Base-by-base conservation (phyloP, 2,797 vertebrate species). In the Cheirogaleus major region DNA sequence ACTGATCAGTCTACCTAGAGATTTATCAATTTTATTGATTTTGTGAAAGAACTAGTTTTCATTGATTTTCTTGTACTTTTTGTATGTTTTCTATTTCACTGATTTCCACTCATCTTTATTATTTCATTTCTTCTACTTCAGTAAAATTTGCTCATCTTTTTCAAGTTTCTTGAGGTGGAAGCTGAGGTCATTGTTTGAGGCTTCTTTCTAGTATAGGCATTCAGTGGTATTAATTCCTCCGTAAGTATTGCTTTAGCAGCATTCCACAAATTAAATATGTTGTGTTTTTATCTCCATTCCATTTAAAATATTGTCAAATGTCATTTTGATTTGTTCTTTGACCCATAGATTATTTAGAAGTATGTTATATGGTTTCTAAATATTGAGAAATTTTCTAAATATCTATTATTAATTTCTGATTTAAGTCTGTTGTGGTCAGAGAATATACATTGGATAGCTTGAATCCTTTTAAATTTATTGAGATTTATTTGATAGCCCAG, bases 1-100 rank as follows among this genome's bases (percentile, higher is more conserved):
- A 13, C 50, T 57, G 8, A 61, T 57, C 25, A 65, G 14, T 63
- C 32, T 75, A 5, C 57, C 55, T 91, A 81, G 22, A 93, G 70
- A 45, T 57, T 48, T 69, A 73, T 55, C 18, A 80, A 9, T 92
- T 73, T 92, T 73, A 38, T 76, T 67, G 14, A 92, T 79, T 11
- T 89, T 84, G 23, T 91, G 59, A 94, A n/a, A 72, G 55, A 90
- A 94, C 9, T 43, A 69, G 57, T 7, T 81, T 90, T 85, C 38
- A 87, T 32, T 83, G 25, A 63, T 55, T 93, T 92, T 78, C 32
- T 96, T 87, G 72, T 89, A 57, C 73, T 30, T 52, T 89, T 89
- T 82, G 83, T 89, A 35, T 82, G 45, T 43, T 89, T 94, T 45
- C 11, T 86, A 14, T 43, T 43, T 93, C n/a, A 86, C 11, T 72